Evolutionary conservation across 2,797 vertebrate genomes (phyloP).

Genomic region (Hipposideros larvatus): DNA sequence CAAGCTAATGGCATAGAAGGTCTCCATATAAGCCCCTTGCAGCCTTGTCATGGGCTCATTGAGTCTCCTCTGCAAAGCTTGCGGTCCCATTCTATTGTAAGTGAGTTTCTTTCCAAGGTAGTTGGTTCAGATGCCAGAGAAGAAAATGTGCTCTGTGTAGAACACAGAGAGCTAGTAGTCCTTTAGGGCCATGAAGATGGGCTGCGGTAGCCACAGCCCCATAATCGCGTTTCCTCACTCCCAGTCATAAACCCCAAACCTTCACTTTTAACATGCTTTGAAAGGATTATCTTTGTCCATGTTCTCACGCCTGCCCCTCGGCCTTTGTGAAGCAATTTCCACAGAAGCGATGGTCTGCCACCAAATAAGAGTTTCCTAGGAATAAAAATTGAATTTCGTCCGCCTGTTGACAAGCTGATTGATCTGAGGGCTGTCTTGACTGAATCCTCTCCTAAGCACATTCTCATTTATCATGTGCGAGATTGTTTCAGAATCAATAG

Average conservation of each 20-base stretch:
- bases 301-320: constrained; percentile 76
- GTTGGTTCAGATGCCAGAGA: neutral
- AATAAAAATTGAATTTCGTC: constrained; percentile 99
- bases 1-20: neutral
- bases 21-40: neutral
- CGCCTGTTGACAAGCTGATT: constrained; percentile 99
- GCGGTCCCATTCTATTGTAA: neutral
- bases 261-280: constrained; percentile 77
- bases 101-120: neutral
- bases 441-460: constrained; percentile 94
- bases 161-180: neutral
- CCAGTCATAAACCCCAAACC: constrained; percentile 31
- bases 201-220: too few relatives aligned
- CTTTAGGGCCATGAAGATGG: neutral
- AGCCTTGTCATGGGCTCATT: too few relatives aligned
- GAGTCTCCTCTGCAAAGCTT: neutral
- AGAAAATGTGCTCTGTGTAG: neutral
- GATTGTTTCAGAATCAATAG: constrained; percentile 99
- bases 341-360: constrained; percentile 88
- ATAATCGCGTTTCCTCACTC: constrained; percentile 58
- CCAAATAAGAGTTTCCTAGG: constrained; percentile 95
- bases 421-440: constrained; percentile 98
- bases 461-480: constrained; percentile 98
- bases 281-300: constrained; percentile 82
- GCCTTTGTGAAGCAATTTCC: constrained; percentile 87